Base-by-base conservation (phyloP, 2,888 invertebrate species). In the Agapostemon virescens region DNA sequence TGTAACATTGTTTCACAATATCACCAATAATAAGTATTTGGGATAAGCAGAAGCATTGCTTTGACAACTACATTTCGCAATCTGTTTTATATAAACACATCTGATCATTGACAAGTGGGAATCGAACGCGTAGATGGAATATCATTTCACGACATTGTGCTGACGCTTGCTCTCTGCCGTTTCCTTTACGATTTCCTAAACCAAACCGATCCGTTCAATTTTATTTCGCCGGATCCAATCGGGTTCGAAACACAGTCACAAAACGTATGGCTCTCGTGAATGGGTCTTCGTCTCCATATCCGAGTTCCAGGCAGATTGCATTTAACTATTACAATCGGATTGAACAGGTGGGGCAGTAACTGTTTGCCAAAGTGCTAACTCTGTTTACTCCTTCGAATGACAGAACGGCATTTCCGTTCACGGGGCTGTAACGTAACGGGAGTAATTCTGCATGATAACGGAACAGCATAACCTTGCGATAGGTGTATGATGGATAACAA, bases 401-500 rank as follows among this genome's bases (percentile, higher is more conserved):
- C 6, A 55, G 33, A 66, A 79, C 58, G 55, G 38, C 45, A n/a
- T 58, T 77, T 42, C 64, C 40, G 23, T 64, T 45, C 23, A 20
- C 9, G 38, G 13, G 6, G 26, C 23, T 66, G 45, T 30, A 45
- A 40, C 49, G 52, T 26, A 40, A 23, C 20, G 11, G 17, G 20
- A 17, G 42, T 23, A 38, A 26, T 66, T 64, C 69, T 2, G 36
- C 20, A 20, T 5, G 9, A n/a, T 42, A 20, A 26, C 40, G 1
- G 45, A 13, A 30, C 7, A 30, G 9, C 11, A 33, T 17, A 52
- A n/a, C 40, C 26, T 11, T 23, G 36, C 40, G 61, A 67, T 61
- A 23, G 45, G n/a, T 15, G 61, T 55, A 81, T 81, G 81, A 81
- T 58, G 63, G 69, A 81, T 69, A 63, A 72, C 69, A 58, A 76